These are phyloP conservation scores for Volucella bombylans DNA, from an alignment of 2,888 invertebrate species.

Conservation along the genomic window DNA sequence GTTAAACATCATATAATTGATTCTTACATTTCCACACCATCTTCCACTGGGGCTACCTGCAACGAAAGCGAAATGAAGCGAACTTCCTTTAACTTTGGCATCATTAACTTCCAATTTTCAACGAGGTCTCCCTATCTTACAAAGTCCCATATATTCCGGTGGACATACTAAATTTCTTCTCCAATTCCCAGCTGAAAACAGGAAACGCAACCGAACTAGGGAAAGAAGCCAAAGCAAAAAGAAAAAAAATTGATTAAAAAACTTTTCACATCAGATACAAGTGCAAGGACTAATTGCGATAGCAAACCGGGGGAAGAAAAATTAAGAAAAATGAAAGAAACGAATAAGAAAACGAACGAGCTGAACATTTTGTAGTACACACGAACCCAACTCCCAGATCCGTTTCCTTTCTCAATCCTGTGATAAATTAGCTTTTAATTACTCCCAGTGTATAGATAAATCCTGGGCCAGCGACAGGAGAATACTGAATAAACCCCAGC, in stretches of 20 bases:
- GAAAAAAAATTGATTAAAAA: slow-evolving; percentile 69
- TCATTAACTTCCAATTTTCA: slow-evolving; percentile 67
- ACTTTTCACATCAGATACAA: slow-evolving; percentile 70
- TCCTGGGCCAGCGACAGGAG: slow-evolving; percentile 58
- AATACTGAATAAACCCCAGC: slow-evolving; percentile 24
- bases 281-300: slow-evolving; percentile 67
- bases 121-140: slow-evolving; percentile 8
- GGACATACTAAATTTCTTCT: slow-evolving; percentile 32
- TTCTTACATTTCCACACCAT: slow-evolving; percentile 29
- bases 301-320: slow-evolving; percentile 1
- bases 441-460: slow-evolving; percentile 69
- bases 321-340: slow-evolving; percentile 32
- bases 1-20: slow-evolving; percentile 45
- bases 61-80: not conserved
- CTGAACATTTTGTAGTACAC: not conserved
- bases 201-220: slow-evolving; percentile 23
- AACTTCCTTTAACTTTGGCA: slow-evolving; percentile 27
- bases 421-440: slow-evolving; percentile 73
- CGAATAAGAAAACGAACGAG: slow-evolving; percentile 33
- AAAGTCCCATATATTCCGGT: slow-evolving; percentile 28
- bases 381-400: slow-evolving; percentile 48
- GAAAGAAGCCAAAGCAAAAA: not conserved
- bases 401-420: slow-evolving; percentile 66
- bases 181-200: slow-evolving; percentile 8
- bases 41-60: slow-evolving; percentile 31